Percentiles rank a stretch among this genome's conserved stretches.
Evolutionary conservation across 2,888 invertebrate species (phyloP).

Genomic region (Blastobasis lacticolella): DNA sequence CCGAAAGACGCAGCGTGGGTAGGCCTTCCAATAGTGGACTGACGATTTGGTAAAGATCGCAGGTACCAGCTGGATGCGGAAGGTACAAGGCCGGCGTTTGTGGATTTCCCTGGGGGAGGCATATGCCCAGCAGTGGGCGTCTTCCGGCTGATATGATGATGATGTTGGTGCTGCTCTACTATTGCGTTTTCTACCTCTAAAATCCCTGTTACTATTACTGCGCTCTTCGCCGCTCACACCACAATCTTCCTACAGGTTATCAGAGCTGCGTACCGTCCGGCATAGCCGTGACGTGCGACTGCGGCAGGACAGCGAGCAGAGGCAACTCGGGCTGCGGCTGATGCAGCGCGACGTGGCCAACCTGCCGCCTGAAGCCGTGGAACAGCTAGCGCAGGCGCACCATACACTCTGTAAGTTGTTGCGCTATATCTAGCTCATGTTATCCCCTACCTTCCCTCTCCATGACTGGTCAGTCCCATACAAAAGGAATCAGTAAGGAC

Average conservation of each 20-base stretch:
- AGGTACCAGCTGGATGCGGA: too few species aligned
- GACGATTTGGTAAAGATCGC: too few species aligned
- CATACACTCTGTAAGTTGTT: constrained; percentile 81
- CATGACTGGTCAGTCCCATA: neutral
- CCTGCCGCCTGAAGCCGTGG: constrained; percentile 82
- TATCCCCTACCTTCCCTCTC: neutral
- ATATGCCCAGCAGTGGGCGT: too few species aligned
- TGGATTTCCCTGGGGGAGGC: too few species aligned
- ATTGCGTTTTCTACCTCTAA: too few species aligned
- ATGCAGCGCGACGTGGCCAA: constrained; percentile 83
- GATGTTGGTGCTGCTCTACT: too few species aligned
- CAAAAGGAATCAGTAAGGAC: too few species aligned
- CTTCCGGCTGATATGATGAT: too few species aligned
- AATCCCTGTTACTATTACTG: too few species aligned
- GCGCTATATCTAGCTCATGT: neutral
- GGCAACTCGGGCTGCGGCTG: constrained; percentile 84
- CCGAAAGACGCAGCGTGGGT: too few species aligned
- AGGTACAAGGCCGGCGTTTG: too few species aligned
- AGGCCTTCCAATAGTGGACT: too few species aligned
- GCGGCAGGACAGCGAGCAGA: constrained; percentile 83
- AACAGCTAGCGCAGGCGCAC: constrained; percentile 82
- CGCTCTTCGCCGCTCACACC: neutral
- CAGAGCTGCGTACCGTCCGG: constrained; percentile 82
- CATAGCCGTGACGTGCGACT: constrained; percentile 84
- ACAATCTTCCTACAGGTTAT: constrained; percentile 63